Evolutionary conservation across 2,797 vertebrate species (phyloP), one percentile per base, ranked within the genome.

Genomic region (Poeciliopsis presidionis): DNA sequence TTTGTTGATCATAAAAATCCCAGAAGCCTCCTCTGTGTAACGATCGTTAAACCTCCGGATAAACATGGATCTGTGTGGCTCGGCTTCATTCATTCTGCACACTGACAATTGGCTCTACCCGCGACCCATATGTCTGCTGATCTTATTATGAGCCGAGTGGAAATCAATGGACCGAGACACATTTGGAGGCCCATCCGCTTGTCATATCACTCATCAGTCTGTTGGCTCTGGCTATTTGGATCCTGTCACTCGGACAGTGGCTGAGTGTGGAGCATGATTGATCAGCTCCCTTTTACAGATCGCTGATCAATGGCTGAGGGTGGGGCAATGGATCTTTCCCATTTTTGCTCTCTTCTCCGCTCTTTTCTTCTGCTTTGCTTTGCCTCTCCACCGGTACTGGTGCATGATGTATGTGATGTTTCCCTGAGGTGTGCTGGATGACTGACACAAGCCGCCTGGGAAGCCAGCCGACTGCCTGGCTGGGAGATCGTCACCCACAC

Each of bases 141-240:
- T 96, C 96, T 97, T 98, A 98, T 98, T 98, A 98, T 94, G 95
- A 95, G 93, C 92, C 88, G 96, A 99, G 96, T 96, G 96, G 97
- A 99, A 99, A 99, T 99, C 98, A 98, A 99, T 99, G 97, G 95
- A 90, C 88, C 96, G 96, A 96, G 97, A 97, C 97, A 94, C 96
- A 96, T 96, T 96, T 95, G 95, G 93, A 96, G 96, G 96, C 96
- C 96, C 95, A 91, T 93, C 79, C 90, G 83, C 95, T 95, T 97
- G 97, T 98, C 98, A 98, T 97, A 99, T 98, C 97, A 97, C 95
- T 99, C 97, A 98, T 98, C 96, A 95, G 95, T 96, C 96, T 96
- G 96, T 93, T 95, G 96, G 96, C 95, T 93, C 90, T 89, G 95
- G 96, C 96, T 97, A 97, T 97, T 96, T 95, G 95, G 94, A 94